These are phyloP conservation scores for Axis porcinus DNA, from an alignment of 2,113 vertebrate species.

Conservation along the genomic window DNA sequence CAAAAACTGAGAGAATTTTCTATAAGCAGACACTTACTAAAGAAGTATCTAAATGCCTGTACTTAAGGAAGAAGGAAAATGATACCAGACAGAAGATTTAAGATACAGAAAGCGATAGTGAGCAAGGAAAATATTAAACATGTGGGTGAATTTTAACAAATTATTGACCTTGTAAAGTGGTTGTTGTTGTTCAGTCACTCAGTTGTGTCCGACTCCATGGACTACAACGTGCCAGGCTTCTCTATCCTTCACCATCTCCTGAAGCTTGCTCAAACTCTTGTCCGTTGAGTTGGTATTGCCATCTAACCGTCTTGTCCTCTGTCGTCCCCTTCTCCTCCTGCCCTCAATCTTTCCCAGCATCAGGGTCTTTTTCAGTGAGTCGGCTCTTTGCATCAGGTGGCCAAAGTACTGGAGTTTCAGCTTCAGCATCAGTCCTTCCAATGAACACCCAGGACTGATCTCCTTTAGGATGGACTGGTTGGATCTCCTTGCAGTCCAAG, in stretches of 20 bases:
- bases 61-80: not conserved
- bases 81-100: not conserved
- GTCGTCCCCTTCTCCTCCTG: not conserved
- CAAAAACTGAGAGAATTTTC: not conserved
- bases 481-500: not conserved
- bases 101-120: not conserved
- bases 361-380: not conserved
- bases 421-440: not conserved
- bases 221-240: not conserved
- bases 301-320: not conserved
- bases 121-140: not conserved
- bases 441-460: not conserved
- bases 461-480: not conserved
- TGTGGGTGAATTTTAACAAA: not conserved
- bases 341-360: not conserved
- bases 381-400: not conserved
- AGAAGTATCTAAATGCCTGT: not conserved
- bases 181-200: not conserved
- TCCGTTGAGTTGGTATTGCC: not conserved
- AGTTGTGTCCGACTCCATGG: fast-evolving
- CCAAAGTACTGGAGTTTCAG: not conserved
- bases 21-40: not conserved
- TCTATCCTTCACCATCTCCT: not conserved
- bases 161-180: not conserved
- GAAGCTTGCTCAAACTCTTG: not conserved